Conservation (phyloP, 2,113 vertebrate genomes). For the Thamnophis sirtalis region DNA sequence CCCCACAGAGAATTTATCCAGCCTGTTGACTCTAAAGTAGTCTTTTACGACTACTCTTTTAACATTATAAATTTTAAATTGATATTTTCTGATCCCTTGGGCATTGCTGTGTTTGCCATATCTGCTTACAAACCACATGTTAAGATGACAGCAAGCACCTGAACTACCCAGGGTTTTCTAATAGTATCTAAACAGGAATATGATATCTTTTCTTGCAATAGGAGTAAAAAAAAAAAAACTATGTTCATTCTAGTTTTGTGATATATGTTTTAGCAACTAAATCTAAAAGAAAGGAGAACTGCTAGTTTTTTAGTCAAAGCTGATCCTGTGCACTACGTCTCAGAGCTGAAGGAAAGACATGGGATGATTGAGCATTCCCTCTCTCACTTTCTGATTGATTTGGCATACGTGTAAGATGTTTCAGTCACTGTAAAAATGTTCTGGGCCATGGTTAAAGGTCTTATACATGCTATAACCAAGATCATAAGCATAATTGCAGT, state of each 20-base stretch:
- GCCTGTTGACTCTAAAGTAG: neutral
- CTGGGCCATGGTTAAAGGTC: neutral
- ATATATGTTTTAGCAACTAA: neutral
- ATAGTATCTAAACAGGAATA: neutral
- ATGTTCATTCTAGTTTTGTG: neutral
- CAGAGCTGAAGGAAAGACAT: neutral
- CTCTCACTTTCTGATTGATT: neutral
- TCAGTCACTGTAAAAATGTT: neutral
- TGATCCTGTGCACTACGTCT: neutral
- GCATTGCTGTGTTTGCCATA: neutral
- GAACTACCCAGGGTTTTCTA: neutral
- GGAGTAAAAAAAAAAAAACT: neutral
- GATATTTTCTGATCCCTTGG: neutral
- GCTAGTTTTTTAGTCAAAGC: neutral
- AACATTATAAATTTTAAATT: neutral
- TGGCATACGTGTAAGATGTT: neutral
- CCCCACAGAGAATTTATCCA: neutral
- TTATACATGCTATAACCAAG: neutral
- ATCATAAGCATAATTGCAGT: no score
- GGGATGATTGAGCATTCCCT: neutral
- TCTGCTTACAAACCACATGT: neutral
- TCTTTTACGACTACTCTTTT: neutral
- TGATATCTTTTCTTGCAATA: neutral
- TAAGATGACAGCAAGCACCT: neutral
- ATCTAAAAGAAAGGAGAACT: neutral